These are phyloP conservation scores for Protaetia brevitarsis DNA, from an alignment of 1,140 invertebrate species.

Conservation along the genomic window DNA sequence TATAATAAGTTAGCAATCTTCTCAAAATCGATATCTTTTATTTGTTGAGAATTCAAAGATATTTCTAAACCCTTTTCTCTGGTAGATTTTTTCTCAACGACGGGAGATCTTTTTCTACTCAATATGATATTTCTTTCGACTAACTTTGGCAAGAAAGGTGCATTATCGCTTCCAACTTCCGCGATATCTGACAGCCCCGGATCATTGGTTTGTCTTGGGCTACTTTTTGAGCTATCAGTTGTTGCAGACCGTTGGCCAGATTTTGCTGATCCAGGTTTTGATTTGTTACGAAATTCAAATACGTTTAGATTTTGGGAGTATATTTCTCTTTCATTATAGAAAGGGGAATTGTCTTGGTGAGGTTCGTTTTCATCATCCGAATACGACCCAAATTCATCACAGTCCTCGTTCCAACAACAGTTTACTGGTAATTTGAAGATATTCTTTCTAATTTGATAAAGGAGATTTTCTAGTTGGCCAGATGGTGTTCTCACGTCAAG, in stretches of 20 bases:
- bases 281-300: not conserved
- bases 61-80: not conserved
- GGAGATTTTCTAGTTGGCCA: slow-evolving; percentile 6
- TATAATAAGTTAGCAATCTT: not conserved
- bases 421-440: slow-evolving; percentile 10
- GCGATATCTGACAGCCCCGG: not conserved
- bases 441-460: slow-evolving; percentile 4
- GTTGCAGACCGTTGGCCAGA: not conserved
- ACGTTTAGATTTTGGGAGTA: not conserved
- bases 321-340: not conserved
- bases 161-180: not conserved
- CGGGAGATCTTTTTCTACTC: not conserved
- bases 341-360: not conserved
- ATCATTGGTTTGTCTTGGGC: not conserved
- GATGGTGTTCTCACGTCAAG: not conserved
- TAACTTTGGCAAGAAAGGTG: not conserved
- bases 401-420: slow-evolving; percentile 3
- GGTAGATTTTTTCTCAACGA: not conserved
- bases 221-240: not conserved
- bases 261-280: not conserved
- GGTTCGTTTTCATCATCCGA: not conserved
- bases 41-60: not conserved
- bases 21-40: not conserved
- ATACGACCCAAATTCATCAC: no score
- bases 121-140: not conserved